phyloP scores from a whole-genome alignment of 2,888 invertebrate genomes.

The Nephrotoma appendiculata region DNA sequence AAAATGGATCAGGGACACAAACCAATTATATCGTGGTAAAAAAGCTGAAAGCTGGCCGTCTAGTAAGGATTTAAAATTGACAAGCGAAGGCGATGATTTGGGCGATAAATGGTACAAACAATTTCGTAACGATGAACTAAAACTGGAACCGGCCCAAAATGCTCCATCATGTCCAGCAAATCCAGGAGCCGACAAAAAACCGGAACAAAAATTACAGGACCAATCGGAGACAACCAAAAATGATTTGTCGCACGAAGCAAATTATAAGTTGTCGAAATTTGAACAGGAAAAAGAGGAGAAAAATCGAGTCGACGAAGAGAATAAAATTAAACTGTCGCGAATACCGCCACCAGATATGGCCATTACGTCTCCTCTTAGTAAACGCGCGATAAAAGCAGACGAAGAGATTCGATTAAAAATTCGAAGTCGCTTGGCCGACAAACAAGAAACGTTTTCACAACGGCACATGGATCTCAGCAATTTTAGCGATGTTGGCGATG shows the following conservation, averaged over 20 bases:
- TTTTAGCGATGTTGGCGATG: neutral
- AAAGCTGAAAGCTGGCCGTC: neutral
- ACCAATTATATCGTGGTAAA: neutral
- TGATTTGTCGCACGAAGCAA: slow-evolving; percentile 29
- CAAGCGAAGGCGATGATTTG: neutral
- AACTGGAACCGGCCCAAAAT: neutral
- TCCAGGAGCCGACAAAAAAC: neutral
- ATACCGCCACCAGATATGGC: too few species aligned
- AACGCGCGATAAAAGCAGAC: slow-evolving; percentile 20
- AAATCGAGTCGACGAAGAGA: neutral
- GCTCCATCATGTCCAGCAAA: neutral
- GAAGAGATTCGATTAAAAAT: slow-evolving; percentile 26
- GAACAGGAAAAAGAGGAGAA: slow-evolving; percentile 24
- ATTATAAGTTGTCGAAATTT: slow-evolving; percentile 29
- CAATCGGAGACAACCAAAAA: slow-evolving; percentile 18
- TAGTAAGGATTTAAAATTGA: neutral
- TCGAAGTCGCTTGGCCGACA: neutral
- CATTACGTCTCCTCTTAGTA: neutral
- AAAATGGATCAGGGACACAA: slow-evolving; percentile 8
- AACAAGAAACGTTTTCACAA: neutral
- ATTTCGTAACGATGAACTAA: slow-evolving; percentile 12
- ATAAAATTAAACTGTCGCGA: neutral
- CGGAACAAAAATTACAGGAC: slow-evolving; percentile 13
- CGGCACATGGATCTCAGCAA: too few species aligned
- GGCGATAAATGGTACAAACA: slow-evolving; percentile 14